Base-by-base conservation (phyloP, 1,140 invertebrate species). In the Proctacanthus coquilletti region DNA sequence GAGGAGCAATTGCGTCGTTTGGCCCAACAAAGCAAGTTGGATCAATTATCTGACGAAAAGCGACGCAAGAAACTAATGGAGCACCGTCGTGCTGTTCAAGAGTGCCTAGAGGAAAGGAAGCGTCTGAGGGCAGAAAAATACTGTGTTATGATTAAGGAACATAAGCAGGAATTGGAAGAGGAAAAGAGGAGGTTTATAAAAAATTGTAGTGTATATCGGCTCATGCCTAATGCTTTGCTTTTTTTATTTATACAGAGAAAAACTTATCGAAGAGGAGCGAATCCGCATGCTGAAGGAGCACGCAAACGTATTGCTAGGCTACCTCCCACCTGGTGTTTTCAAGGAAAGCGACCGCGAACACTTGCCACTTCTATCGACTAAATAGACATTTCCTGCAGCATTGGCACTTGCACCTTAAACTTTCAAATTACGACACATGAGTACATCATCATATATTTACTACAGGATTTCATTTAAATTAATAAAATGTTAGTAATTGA, bases 231-330 rank as follows among this genome's bases (percentile, higher is more conserved):
- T 3, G 25, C 19, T 27, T 3, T 27, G 10, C 4, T 30, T 35
- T 34, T 36, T 17, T 27, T 27, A 38, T 18, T 39, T 36, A 35
- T 36, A 4, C 18, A 43, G 44, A 30, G n/a, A 36, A 17, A 5
- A 44, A 41, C 27, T 38, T 14, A 38, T 46, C 25, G 42, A 44
- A 39, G 38, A 42, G 3, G 45, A 46, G 37, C 40, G 45, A 11
- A 29, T 38, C n/a, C 20, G 33, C 14, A 42, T 44, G 21, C 15
- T 46, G 11, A 27, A 40, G 23, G 32, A 36, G 20, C 36, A 36
- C 13, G 42, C 45, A 5, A 17, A 9, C 5, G 45, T 36, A 19
- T 15, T 46, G 9, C 31, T 46, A 21, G 33, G 42, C 4, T 46
- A 38, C 34, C 35, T 46, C 9, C 45, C 45, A 11, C n/a, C 34